Percentiles rank a stretch among this genome's conserved stretches.
phyloP scores from a whole-genome alignment of 2,113 vertebrate genomes.

The Oceanites oceanicus region DNA sequence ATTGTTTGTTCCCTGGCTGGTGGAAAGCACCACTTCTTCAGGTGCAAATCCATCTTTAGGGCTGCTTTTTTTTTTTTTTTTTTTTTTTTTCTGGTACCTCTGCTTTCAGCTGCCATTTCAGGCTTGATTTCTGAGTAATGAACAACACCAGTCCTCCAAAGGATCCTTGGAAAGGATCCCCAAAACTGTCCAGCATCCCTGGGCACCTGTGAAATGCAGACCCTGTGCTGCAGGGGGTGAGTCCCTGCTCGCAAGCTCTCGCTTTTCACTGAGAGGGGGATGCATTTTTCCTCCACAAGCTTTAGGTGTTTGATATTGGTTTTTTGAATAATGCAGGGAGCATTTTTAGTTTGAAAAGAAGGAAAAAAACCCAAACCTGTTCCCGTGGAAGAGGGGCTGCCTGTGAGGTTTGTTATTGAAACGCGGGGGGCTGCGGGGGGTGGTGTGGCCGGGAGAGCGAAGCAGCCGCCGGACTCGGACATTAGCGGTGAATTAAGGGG shows the following conservation, averaged over 20 bases:
- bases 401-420: neutral
- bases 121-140: neutral
- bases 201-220: neutral
- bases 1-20: neutral
- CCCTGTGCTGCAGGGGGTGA: rapidly evolving
- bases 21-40: neutral
- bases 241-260: neutral
- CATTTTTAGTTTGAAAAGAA: conserved; percentile 35
- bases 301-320: neutral
- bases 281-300: neutral
- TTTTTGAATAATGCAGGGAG: neutral
- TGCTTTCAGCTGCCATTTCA: neutral
- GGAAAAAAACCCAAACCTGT: neutral
- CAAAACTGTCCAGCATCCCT: neutral
- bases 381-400: neutral
- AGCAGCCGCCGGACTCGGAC: neutral
- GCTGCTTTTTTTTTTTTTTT: neutral
- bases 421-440: neutral
- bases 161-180: neutral
- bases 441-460: neutral
- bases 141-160: neutral
- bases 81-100: neutral
- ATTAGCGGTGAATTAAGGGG: rapidly evolving
- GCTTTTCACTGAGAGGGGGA: neutral
- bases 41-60: neutral